Conservation (phyloP, 2,797 vertebrate species). For the Pseudochromis fuscus region DNA sequence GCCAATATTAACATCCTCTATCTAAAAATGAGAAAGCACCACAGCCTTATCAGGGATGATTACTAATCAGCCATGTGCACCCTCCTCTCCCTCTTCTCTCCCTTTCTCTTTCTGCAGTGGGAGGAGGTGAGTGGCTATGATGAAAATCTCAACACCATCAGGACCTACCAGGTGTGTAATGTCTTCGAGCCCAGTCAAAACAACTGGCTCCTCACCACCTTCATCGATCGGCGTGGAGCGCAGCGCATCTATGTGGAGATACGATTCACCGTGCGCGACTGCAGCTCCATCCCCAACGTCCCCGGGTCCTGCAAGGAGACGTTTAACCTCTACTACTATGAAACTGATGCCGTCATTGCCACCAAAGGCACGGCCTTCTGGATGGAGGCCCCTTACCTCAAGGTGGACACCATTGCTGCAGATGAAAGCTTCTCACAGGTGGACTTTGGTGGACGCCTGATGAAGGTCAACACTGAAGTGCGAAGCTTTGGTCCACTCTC, state of each 20-base stretch:
- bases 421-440: conserved; percentile 99
- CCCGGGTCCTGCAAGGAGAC: conserved; percentile 99
- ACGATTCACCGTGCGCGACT: conserved; percentile 97
- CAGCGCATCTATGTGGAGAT: conserved; percentile 98
- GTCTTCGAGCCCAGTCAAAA: conserved; percentile 98
- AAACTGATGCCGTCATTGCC: conserved; percentile 95
- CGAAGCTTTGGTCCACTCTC: conserved; percentile 96
- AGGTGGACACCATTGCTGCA: conserved; percentile 98
- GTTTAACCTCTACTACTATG: conserved; percentile 98
- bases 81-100: conserved; percentile 12
- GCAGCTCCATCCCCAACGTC: conserved; percentile 98
- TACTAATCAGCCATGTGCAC: conserved; percentile 46
- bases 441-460: conserved; percentile 96
- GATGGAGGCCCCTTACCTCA: conserved; percentile 98
- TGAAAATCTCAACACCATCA: conserved; percentile 99
- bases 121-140: conserved; percentile 99
- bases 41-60: conserved; percentile 28
- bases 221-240: conserved; percentile 92
- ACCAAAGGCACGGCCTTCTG: conserved; percentile 96
- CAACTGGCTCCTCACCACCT: conserved; percentile 99
- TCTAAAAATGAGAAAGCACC: conserved; percentile 17
- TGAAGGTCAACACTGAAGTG: conserved; percentile 99
- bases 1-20: conserved; percentile 49
- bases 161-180: conserved; percentile 98
- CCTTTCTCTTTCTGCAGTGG: conserved; percentile 85